Conservation (phyloP, 2,113 vertebrate genomes). For the Melanerpes aurifrons region DNA sequence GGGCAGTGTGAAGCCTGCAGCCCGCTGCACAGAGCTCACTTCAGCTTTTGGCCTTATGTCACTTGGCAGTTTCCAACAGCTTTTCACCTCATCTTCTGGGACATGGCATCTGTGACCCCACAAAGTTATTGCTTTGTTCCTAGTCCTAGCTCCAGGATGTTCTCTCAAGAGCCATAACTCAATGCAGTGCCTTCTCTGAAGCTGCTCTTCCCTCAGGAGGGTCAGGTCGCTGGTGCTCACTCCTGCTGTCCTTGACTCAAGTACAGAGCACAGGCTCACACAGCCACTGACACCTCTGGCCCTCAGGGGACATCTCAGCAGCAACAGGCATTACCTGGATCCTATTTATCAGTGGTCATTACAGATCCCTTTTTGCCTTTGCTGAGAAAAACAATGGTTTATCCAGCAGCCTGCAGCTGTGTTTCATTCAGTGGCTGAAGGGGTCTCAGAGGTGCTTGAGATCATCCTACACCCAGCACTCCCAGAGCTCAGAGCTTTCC, state of each 20-base stretch:
- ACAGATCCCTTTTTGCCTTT: background rate
- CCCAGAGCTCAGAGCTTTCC: background rate
- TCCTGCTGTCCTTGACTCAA: fast-evolving
- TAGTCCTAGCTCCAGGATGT: background rate
- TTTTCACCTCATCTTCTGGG: background rate
- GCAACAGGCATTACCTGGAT: background rate
- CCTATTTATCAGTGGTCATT: background rate
- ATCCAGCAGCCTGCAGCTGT: background rate
- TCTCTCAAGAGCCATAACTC: background rate
- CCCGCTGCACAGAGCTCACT: background rate
- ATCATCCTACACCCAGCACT: background rate
- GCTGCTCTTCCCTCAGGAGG: background rate
- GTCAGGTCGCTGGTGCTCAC: fast-evolving
- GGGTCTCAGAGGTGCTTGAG: background rate
- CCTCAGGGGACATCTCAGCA: background rate
- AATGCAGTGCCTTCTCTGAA: background rate
- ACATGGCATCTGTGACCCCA: background rate
- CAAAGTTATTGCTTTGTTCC: background rate
- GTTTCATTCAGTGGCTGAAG: background rate
- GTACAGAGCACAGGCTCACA: background rate
- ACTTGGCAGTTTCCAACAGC: background rate
- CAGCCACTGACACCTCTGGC: background rate
- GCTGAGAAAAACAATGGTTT: background rate
- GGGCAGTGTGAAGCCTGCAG: background rate
- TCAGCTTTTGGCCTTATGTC: background rate